Evolutionary conservation across 2,888 invertebrate species (phyloP).

Genomic region (Gastrophysa polygoni): DNA sequence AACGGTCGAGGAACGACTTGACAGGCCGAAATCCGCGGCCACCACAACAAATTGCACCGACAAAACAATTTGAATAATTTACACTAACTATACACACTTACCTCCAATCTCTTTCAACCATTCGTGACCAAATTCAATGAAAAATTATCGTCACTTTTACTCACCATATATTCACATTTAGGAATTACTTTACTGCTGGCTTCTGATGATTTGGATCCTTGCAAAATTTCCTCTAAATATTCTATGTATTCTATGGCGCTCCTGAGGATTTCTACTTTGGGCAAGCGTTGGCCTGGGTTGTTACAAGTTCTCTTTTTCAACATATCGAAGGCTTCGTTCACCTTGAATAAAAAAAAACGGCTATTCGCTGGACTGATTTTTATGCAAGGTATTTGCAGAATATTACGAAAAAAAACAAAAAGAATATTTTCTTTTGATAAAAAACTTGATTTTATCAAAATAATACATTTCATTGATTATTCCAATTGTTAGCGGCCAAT

Average conservation of each 20-base stretch:
- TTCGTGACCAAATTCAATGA: no score
- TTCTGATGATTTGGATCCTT: conserved; percentile 63
- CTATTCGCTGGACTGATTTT: no score
- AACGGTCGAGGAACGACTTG: not conserved
- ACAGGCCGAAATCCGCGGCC: no score
- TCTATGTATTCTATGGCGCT: conserved; percentile 99
- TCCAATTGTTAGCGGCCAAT: no score
- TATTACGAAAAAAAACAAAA: no score
- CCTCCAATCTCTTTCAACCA: no score
- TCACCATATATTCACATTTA: conserved; percentile 43
- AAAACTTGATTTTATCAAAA: no score
- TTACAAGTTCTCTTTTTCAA: conserved; percentile 91
- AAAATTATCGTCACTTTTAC: no score
- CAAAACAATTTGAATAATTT: conserved; percentile 4
- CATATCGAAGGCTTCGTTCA: conserved; percentile 98
- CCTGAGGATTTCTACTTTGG: conserved; percentile 96
- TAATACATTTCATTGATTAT: no score
- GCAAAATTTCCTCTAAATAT: conserved; percentile 81
- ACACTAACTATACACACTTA: no score
- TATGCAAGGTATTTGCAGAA: no score
- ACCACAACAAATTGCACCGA: not conserved
- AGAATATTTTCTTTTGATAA: no score
- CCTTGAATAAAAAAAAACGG: conserved; percentile 63
- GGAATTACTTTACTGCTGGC: conserved; percentile 19
- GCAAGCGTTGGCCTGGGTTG: conserved; percentile 94